Conservation (phyloP, 2,113 vertebrate genomes). For the Morone chrysops region DNA sequence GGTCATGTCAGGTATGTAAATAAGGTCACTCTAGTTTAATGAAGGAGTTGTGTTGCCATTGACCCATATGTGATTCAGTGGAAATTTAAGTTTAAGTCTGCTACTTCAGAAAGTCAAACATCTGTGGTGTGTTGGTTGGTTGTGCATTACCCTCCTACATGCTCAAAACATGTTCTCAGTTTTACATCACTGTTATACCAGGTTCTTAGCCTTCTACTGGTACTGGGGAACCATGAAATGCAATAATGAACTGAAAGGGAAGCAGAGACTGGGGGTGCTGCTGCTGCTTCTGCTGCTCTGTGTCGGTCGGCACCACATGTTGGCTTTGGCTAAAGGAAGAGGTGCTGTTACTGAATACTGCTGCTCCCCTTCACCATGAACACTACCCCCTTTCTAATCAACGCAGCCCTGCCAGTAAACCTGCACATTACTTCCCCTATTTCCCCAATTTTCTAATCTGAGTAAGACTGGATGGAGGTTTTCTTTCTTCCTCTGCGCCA, state of each 20-base stretch:
- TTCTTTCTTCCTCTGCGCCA: slow-evolving; percentile 58
- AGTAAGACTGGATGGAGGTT: slow-evolving; percentile 57
- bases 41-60: background rate
- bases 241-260: slow-evolving; percentile 64
- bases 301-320: slow-evolving; percentile 76
- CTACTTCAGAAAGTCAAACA: background rate
- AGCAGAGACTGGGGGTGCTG: slow-evolving; percentile 16
- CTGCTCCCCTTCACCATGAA: slow-evolving; percentile 67
- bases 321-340: slow-evolving; percentile 78
- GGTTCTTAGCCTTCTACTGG: slow-evolving; percentile 19
- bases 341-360: slow-evolving; percentile 71
- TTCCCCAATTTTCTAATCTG: slow-evolving; percentile 75
- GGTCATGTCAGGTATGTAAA: slow-evolving; percentile 14
- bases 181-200: background rate
- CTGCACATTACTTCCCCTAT: slow-evolving; percentile 60
- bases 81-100: background rate
- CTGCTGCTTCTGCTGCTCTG: slow-evolving; percentile 44
- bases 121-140: slow-evolving; percentile 13
- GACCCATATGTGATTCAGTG: slow-evolving; percentile 1
- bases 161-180: background rate
- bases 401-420: slow-evolving; percentile 70
- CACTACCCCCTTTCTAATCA: slow-evolving; percentile 79
- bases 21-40: slow-evolving; percentile 19
- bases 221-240: slow-evolving; percentile 46
- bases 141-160: background rate